Evolutionary conservation across 1,140 invertebrate genomes (phyloP), one percentile per base, ranked within the genome.

Genomic region (Calephelis nemesis): DNA sequence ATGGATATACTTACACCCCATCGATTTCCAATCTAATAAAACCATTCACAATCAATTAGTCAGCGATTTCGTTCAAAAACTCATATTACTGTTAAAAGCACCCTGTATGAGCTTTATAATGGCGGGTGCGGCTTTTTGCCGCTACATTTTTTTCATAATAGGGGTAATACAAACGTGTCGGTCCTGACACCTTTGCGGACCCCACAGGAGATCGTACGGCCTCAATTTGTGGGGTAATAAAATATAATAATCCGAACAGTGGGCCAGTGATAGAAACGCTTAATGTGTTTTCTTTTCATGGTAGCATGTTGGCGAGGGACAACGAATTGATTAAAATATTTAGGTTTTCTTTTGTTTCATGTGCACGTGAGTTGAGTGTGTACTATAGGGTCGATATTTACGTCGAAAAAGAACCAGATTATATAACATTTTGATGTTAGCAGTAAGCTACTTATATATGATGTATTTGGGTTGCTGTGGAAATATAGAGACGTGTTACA

Each of bases 11-110:
- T 48, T 30, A 48, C 72, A 71, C 79, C 81, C 80, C 74, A 83
- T 81, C 73, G 72, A 73, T 80, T 77, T 74, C 72, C 76, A 82
- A 84, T 84, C 76, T 80, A 83, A 84, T 81, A 82, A 80, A 82
- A 76, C 82, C 74, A 84, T 88, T 85, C 78, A 87, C 74, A 83
- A 83, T 88, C 85, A 88, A 88, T 88, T 90, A 90, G 86, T 90
- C 86, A 88, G 86, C 86, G 78, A 81, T 85, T 88, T 82, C 70
- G 67, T 75, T 78, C 74, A 73, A 71, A 83, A 85, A 77, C 78
- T 82, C 70, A 72, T 67, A 80, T 87, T 83, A 85, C 84, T 82
- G 74, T 75, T 84, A 84, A 85, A 85, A 84, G 82, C 84, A 74
- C 74, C 73, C 76, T 81, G 77, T 82, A 72, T 74, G 63, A 60